Evolutionary conservation across 2,888 invertebrate species (phyloP).

Genomic region (Eristalis pertinax): DNA sequence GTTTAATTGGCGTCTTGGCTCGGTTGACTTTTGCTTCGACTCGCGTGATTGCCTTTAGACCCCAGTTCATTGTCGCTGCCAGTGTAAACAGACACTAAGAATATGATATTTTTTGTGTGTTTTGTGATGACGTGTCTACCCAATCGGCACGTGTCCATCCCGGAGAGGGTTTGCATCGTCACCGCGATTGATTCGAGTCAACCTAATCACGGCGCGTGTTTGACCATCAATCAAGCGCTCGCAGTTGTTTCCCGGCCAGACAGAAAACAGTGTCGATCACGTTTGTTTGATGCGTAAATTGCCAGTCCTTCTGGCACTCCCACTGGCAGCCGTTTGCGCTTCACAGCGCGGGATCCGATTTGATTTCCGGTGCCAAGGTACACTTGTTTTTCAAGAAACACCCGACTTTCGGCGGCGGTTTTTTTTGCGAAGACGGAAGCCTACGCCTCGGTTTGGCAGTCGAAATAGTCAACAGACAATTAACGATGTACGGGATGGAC

Average conservation of each 20-base stretch:
- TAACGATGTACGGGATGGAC: background rate
- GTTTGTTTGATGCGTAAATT: background rate
- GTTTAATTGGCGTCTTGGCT: constrained; percentile 55
- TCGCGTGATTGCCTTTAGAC: constrained; percentile 20
- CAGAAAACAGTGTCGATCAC: background rate
- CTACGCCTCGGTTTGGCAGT: background rate
- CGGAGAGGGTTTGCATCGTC: background rate
- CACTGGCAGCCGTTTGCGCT: background rate
- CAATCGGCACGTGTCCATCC: background rate
- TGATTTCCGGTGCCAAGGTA: background rate
- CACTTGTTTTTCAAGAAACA: background rate
- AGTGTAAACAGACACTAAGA: background rate
- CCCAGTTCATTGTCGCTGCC: background rate
- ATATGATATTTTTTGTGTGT: background rate
- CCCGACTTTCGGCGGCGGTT: background rate
- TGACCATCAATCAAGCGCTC: background rate
- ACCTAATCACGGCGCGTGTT: background rate
- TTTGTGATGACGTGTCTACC: background rate
- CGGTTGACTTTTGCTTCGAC: constrained; percentile 49
- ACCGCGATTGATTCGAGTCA: background rate
- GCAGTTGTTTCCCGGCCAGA: background rate
- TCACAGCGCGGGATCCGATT: background rate
- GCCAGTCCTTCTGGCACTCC: background rate
- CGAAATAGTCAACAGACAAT: constrained; percentile 12
- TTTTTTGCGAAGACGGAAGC: constrained; percentile 17